Conservation (phyloP, 2,797 vertebrate genomes). For the Tragelaphus eurycerus region DNA sequence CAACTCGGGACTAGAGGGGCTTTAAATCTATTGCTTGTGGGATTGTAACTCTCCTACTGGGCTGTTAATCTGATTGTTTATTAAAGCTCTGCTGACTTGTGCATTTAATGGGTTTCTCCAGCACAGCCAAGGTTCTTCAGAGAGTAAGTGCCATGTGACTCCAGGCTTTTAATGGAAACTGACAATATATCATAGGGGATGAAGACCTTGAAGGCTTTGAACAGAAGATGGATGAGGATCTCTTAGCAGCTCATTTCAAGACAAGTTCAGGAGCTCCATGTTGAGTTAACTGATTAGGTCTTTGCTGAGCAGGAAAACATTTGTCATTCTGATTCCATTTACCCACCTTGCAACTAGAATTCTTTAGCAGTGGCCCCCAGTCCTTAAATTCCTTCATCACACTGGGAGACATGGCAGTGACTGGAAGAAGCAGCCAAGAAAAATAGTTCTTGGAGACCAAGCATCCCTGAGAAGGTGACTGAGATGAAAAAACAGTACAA, state of each 20-base stretch:
- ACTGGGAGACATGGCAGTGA: not conserved
- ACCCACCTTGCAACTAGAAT: not conserved
- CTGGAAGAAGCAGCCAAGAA: not conserved
- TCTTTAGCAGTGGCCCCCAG: not conserved
- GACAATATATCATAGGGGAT: not conserved
- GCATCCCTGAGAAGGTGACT: not conserved
- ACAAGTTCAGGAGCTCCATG: not conserved
- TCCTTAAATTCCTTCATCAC: not conserved
- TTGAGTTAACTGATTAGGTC: not conserved
- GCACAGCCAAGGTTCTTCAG: not conserved
- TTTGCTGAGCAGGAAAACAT: not conserved
- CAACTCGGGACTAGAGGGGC: not conserved
- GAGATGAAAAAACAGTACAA: not conserved
- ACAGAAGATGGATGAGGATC: not conserved
- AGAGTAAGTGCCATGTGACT: not conserved
- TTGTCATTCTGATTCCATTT: not conserved
- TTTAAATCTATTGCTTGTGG: constrained; percentile 48
- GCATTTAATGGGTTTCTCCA: not conserved
- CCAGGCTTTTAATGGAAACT: not conserved
- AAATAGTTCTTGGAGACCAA: not conserved
- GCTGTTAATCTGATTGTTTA: constrained; percentile 30
- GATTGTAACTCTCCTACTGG: not conserved
- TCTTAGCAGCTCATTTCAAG: not conserved
- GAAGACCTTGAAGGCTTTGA: not conserved
- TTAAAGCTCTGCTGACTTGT: not conserved